Evolutionary conservation across 2,888 invertebrate species (phyloP), one percentile per base, ranked within the genome.

Genomic region (Eudemis profundana): DNA sequence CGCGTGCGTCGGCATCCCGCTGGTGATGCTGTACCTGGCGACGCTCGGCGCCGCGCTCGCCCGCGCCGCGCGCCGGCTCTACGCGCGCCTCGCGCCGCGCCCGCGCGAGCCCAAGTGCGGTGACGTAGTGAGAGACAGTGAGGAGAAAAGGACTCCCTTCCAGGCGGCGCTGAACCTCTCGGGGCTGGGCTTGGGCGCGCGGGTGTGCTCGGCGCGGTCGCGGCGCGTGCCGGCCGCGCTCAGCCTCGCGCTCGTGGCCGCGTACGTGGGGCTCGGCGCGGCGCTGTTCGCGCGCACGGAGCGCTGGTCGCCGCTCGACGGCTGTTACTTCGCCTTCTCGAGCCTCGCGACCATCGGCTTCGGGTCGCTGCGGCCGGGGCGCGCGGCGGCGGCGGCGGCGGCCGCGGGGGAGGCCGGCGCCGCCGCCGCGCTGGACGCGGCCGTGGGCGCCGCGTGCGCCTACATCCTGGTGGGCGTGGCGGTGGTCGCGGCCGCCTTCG

Each of bases 271-370:
- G 66, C 95, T 97, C 36, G 99, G 99, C 12, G 97, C 98, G 0
- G 92, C 97, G 67, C 93, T 99, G 71, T 99, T 99, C 86, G 96
- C 96, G 68, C 93, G 96, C 60, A 96, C 98, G 81, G 99, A 99
- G 85, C 95, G 95, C 72, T 99, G 99, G 99, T 95, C 95, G 67
- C 94, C 97, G 42, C 92, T 98, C 59, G 98, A 98, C 79, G 98
- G 98, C 33, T 93, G 95, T 68, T 96, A 95, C 83, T 96, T 96
- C 81, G 96, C 96, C 75, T 96, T 96, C 85, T 95, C 96, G 15
- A 95, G 95, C 68, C 89, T 95, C 69, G 96, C 96, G 21, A 97
- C 97, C 10, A 97, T 97, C 72, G 97, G 97, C 1, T 97, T 97
- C 78, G 97, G 97, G 0, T 95, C 96, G 77, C 85, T 97, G 70